Evolutionary conservation across 92 coral and sea anemone species (phyloP).

Genomic region (Palythoa caribaeorum): DNA sequence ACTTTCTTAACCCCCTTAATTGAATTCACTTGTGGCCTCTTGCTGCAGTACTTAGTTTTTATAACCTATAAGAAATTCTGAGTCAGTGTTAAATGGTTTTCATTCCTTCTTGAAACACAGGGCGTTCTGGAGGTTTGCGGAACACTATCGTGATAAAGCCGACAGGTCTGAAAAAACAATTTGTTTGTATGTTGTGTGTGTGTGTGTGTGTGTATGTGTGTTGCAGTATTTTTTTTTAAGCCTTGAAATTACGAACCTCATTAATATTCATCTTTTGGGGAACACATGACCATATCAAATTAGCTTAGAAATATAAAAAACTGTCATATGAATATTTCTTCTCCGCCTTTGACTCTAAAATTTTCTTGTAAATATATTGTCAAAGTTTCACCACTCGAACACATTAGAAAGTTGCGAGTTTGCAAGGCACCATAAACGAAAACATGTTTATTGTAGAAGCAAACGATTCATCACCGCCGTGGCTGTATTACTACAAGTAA

Average conservation of each 20-base stretch:
- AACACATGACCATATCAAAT: slow-evolving; percentile 32
- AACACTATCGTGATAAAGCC: slow-evolving; percentile 91
- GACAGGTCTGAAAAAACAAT: slow-evolving; percentile 74
- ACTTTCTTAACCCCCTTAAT: neutral
- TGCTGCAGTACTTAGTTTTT: neutral
- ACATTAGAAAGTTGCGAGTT: neutral
- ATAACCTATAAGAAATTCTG: neutral
- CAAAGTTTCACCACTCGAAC: neutral
- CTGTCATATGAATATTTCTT: neutral
- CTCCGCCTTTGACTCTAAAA: neutral
- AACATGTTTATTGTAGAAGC: slow-evolving; percentile 4
- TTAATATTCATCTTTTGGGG: slow-evolving; percentile 63
- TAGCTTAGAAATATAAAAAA: slow-evolving; percentile 1
- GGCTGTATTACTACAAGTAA: slow-evolving; percentile 80
- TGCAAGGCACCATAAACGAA: neutral
- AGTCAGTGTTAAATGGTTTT: neutral
- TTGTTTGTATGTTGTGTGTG: neutral
- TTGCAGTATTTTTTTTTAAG: slow-evolving; percentile 39
- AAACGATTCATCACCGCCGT: slow-evolving; percentile 48
- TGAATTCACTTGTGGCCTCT: neutral
- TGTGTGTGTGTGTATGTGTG: neutral
- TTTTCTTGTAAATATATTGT: neutral
- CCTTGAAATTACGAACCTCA: slow-evolving; percentile 2
- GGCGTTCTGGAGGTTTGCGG: slow-evolving; percentile 93
- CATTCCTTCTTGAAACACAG: slow-evolving; percentile 44